Evolutionary conservation across 2,113 vertebrate genomes (phyloP).

Genomic region (Vireo altiloquus): DNA sequence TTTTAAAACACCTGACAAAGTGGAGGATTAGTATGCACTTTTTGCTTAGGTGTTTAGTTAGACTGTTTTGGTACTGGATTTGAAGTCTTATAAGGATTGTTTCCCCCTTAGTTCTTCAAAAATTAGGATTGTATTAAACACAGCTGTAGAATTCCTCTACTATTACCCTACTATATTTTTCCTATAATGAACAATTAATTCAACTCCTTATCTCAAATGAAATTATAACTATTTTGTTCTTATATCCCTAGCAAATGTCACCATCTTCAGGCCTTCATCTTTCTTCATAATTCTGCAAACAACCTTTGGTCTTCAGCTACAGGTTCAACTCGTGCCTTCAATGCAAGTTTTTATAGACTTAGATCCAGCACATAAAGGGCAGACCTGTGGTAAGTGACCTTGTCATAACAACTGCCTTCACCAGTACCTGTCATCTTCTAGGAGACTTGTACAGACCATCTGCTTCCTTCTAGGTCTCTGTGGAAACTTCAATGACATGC

Average conservation of each 20-base stretch:
- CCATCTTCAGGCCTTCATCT: slow-evolving; percentile 82
- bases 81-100: neutral
- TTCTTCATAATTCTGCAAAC: slow-evolving; percentile 81
- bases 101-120: neutral
- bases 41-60: neutral
- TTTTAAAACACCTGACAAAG: neutral
- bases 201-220: neutral
- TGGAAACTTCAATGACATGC: slow-evolving; percentile 88
- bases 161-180: neutral
- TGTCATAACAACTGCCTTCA: neutral
- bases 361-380: slow-evolving; percentile 62
- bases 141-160: neutral
- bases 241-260: slow-evolving; percentile 75
- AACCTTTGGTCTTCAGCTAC: slow-evolving; percentile 75
- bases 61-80: neutral
- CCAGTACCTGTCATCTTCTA: neutral
- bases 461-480: slow-evolving; percentile 81
- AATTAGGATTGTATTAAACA: neutral
- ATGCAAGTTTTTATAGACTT: slow-evolving; percentile 86
- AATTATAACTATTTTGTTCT: neutral
- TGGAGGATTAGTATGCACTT: neutral
- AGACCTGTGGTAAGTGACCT: slow-evolving; percentile 81
- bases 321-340: slow-evolving; percentile 80
- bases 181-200: neutral
- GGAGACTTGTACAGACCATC: neutral